These are phyloP conservation scores for Taphrorychus bicolor DNA, from an alignment of 2,888 invertebrate genomes.

Conservation along the genomic window DNA sequence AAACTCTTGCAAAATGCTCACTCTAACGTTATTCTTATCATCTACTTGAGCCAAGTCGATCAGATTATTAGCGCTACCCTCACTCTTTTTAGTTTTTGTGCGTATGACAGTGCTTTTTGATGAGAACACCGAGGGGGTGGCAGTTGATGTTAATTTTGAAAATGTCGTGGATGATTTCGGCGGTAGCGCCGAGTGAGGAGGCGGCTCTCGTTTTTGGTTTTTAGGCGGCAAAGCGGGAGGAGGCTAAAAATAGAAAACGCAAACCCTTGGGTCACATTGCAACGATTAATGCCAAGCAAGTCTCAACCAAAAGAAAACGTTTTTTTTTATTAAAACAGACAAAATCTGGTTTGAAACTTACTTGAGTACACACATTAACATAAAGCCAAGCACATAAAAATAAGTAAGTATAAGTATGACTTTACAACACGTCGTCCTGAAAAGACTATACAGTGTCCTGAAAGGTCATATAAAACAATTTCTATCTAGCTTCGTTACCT, in stretches of 20 bases:
- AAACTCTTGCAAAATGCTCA: conserved; percentile 84
- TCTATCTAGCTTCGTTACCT: too few relatives aligned
- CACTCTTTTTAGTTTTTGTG: conserved; percentile 13
- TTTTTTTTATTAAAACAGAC: too few relatives aligned
- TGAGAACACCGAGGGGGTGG: conserved; percentile 8
- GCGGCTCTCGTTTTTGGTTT: conserved; percentile 54
- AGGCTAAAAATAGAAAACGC: conserved; percentile 41
- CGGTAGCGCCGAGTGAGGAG: conserved; percentile 47
- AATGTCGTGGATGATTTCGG: conserved; percentile 40
- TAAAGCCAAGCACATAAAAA: too few relatives aligned
- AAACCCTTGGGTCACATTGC: conserved; percentile 16
- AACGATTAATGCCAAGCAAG: neutral
- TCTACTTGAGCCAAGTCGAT: conserved; percentile 65
- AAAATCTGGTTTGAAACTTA: too few relatives aligned
- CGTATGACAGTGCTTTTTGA: conserved; percentile 9
- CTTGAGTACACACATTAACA: too few relatives aligned
- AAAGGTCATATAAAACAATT: too few relatives aligned
- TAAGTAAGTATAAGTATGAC: too few relatives aligned
- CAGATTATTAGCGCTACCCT: conserved; percentile 57
- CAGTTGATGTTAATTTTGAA: conserved; percentile 34
- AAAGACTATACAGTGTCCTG: too few relatives aligned
- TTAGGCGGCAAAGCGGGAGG: conserved; percentile 57
- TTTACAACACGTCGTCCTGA: too few relatives aligned
- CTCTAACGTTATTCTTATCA: conserved; percentile 64
- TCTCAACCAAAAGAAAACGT: neutral